Conservation (phyloP, 2,888 invertebrate genomes). For the Trissolcus brochymenae region DNA sequence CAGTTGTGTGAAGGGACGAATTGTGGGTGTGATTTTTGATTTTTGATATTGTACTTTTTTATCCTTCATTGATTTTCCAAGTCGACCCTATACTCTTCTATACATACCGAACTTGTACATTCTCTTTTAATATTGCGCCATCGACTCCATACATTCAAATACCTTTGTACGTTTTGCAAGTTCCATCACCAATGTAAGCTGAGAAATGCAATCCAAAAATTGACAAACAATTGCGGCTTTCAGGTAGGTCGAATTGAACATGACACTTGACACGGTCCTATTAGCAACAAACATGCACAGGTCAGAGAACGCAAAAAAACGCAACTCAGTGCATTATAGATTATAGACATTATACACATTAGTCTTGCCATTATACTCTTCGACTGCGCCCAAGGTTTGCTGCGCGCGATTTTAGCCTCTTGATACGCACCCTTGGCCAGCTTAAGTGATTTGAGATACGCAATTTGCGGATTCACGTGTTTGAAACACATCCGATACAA, state of each 20-base stretch:
- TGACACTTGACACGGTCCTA: constrained; percentile 29
- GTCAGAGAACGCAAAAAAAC: constrained; percentile 38
- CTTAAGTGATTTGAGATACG: constrained; percentile 66
- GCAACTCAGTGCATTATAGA: constrained; percentile 68
- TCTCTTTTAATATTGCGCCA: too few species aligned
- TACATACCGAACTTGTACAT: too few species aligned
- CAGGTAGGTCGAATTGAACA: constrained; percentile 12
- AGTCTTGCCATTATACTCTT: constrained; percentile 64
- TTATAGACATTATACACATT: constrained; percentile 75
- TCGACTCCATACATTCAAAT: too few species aligned
- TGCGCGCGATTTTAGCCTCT: constrained; percentile 39
- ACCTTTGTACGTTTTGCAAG: too few species aligned
- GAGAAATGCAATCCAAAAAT: too few species aligned
- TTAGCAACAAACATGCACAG: constrained; percentile 34
- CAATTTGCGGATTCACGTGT: constrained; percentile 62
- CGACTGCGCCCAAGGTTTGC: constrained; percentile 51
- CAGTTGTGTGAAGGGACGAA: too few species aligned
- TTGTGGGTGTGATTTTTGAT: too few species aligned
- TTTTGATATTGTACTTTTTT: too few species aligned
- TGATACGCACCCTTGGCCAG: constrained; percentile 50
- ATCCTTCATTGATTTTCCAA: too few species aligned
- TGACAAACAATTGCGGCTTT: constrained; percentile 10
- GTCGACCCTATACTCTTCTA: too few species aligned
- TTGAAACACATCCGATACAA: constrained; percentile 31
- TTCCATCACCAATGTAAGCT: too few species aligned